Evolutionary conservation across 2,888 invertebrate species (phyloP).

Genomic region (Eupithecia subfuscata): DNA sequence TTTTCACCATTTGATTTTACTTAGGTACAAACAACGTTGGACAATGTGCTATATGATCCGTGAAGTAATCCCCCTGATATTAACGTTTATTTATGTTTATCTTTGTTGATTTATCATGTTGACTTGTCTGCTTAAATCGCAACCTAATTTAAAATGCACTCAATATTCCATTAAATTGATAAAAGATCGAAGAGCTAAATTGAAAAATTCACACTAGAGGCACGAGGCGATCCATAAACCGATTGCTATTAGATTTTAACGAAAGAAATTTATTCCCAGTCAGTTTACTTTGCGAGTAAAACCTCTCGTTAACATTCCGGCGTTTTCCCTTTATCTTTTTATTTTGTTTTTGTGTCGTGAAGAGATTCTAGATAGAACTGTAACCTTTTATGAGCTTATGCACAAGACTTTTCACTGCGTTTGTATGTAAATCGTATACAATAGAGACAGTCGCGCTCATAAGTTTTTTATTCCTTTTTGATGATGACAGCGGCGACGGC

Average conservation of each 20-base stretch:
- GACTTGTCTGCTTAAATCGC: no score
- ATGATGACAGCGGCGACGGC: neutral
- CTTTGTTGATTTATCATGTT: no score
- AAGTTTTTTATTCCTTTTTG: neutral
- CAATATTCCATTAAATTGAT: no score
- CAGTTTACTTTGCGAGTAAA: slow-evolving; percentile 44
- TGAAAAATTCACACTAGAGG: no score
- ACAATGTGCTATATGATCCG: no score
- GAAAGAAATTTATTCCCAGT: neutral
- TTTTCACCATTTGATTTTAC: no score
- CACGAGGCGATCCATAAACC: slow-evolving; percentile 3
- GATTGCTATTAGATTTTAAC: slow-evolving; percentile 24
- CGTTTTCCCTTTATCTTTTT: neutral
- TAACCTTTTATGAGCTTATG: neutral
- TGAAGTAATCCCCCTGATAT: no score
- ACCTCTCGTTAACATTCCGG: slow-evolving; percentile 28
- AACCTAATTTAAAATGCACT: no score
- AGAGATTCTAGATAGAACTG: neutral
- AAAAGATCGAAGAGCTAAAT: no score
- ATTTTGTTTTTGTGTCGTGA: slow-evolving; percentile 2
- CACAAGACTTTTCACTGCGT: slow-evolving; percentile 5
- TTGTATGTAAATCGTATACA: neutral
- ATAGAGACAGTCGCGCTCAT: neutral
- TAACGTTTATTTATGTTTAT: no score
- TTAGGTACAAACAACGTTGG: no score